A percentile compares a stretch with the other conserved stretches of the same genome.
Evolutionary conservation across 2,113 vertebrate genomes (phyloP).

Genomic region (Etia nguti): DNA sequence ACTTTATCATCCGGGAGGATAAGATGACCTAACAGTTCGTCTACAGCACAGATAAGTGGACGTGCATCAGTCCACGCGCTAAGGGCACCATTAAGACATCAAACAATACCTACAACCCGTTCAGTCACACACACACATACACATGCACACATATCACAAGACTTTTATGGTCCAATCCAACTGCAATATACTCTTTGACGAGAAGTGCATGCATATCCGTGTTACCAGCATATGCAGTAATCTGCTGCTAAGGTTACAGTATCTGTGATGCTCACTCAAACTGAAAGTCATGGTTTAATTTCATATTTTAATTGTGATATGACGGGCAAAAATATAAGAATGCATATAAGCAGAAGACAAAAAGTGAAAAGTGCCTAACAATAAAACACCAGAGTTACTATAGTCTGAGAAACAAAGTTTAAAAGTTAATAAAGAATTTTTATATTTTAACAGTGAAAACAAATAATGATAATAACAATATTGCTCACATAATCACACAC

Average conservation of each 20-base stretch:
- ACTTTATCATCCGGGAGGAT: neutral
- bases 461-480: neutral
- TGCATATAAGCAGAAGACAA: neutral
- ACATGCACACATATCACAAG: neutral
- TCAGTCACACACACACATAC: neutral
- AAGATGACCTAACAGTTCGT: neutral
- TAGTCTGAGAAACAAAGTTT: neutral
- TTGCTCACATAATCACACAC: neutral
- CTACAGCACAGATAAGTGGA: constrained; percentile 14
- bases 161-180: constrained; percentile 17
- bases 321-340: neutral
- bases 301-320: neutral
- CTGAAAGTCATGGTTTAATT: neutral
- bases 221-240: neutral
- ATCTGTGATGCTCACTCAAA: neutral
- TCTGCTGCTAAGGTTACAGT: neutral
- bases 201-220: neutral
- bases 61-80: constrained; percentile 6
- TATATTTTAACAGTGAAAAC: neutral
- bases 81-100: neutral
- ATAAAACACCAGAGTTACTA: neutral
- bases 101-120: neutral
- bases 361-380: neutral
- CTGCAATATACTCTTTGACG: neutral
- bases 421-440: neutral